Base-by-base conservation (phyloP, 2,797 vertebrate species). In the Petrocephalus sullivani region DNA sequence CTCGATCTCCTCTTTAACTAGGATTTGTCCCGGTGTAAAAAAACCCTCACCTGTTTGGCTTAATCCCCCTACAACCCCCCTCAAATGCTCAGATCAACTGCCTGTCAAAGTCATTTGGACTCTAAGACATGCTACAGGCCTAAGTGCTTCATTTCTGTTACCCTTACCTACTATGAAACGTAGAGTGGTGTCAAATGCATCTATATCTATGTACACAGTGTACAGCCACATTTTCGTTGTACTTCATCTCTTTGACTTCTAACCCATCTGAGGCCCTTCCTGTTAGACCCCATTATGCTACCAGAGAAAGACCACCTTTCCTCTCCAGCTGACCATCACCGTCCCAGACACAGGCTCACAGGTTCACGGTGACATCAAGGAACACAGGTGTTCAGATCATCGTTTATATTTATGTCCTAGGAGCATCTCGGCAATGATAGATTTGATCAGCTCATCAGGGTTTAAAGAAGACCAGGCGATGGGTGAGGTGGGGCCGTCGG, bases 1-100 rank as follows among this genome's bases (percentile, higher is more conserved):
- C 94, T 94, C 93, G 93, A 92, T 94, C 92, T 91, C 91, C 91
- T 92, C 93, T 91, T 93, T 89, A 93, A 92, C 94, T 94, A 84
- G 49, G 4, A 57, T 85, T 85, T 56, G 54, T 16, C 23, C 14
- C 9, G 28, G 3, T 28, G 81, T 23, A 85, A 85, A 28, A 28
- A 56, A 85, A 53, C n/a, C 19, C 5, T 51, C 81, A 51, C 46
- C 81, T 84, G 49, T 21, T 1, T 51, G 49, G 49, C 51, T 54
- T 84, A 84, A 83, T 83, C 21, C 51, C 51, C 49, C 49, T 28
- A 83, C 53, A 84, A n/a, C 28, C 2, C 7, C 12, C 23, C 19
- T 54, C 1, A 54, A 84, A 54, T 51, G 49, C 81, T 21, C 8
- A 14, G 37, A 53, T 51, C 12, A 84, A n/a, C 41, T 16, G 49